Evolutionary conservation across 2,797 vertebrate species (phyloP).

Genomic region (Natrix natrix): DNA sequence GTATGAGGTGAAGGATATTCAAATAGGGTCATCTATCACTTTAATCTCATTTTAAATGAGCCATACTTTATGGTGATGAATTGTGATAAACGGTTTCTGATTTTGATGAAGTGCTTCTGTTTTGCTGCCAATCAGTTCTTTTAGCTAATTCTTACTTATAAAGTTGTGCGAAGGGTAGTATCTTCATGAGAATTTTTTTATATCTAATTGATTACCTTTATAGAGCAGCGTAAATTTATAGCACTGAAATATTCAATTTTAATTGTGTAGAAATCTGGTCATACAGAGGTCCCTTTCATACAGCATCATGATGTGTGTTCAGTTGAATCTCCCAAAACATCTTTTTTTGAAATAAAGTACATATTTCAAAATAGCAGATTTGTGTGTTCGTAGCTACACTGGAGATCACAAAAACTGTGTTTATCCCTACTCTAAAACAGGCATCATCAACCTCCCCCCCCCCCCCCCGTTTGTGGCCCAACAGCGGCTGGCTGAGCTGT

Average conservation of each 20-base stretch:
- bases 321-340: not conserved
- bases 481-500: no score
- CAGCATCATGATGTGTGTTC: not conserved
- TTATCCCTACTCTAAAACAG: not conserved
- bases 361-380: not conserved
- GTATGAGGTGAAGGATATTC: not conserved
- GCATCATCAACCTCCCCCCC: no score
- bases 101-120: not conserved
- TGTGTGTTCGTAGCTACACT: not conserved
- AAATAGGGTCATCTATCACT: not conserved
- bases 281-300: not conserved
- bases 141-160: not conserved
- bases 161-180: not conserved
- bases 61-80: not conserved
- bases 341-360: not conserved
- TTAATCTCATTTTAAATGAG: not conserved
- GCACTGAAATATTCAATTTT: not conserved
- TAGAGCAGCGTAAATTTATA: not conserved
- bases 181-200: not conserved
- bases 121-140: not conserved
- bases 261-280: not conserved
- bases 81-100: not conserved
- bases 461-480: no score
- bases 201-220: not conserved
- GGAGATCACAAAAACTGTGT: not conserved